These are phyloP conservation scores for Linyphia triangularis DNA, from an alignment of 2,888 invertebrate genomes.

Conservation along the genomic window DNA sequence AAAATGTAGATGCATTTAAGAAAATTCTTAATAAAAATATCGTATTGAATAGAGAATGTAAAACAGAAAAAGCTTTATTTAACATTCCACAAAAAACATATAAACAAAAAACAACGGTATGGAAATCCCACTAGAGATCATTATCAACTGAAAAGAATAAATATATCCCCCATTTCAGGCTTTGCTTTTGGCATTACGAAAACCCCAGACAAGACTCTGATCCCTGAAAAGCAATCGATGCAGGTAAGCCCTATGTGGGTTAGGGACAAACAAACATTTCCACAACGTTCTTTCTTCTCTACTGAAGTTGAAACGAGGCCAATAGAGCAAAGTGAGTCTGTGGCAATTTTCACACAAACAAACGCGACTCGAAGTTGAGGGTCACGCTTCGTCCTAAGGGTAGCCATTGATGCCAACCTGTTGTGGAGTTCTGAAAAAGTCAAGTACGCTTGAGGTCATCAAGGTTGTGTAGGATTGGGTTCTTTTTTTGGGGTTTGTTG, in stretches of 20 bases:
- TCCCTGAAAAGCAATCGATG: background rate
- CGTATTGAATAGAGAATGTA: no score
- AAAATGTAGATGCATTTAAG: no score
- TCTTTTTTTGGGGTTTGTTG: background rate
- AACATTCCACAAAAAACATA: no score
- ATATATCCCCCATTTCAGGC: background rate
- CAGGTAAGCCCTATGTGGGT: background rate
- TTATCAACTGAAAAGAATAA: no score
- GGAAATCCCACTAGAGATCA: background rate
- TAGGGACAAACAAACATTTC: background rate
- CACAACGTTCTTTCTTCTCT: background rate
- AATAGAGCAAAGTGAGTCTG: slow-evolving; percentile 11
- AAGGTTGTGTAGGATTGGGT: slow-evolving; percentile 9
- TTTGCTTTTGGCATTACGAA: background rate
- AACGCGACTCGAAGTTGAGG: slow-evolving; percentile 9
- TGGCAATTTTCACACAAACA: slow-evolving; percentile 2
- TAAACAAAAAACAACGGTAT: background rate
- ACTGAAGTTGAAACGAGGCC: background rate
- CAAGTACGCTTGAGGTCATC: slow-evolving; percentile 14
- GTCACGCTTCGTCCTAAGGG: slow-evolving; percentile 27
- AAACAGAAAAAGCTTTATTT: no score
- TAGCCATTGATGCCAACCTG: background rate
- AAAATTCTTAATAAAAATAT: no score
- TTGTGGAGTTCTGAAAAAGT: slow-evolving; percentile 1
- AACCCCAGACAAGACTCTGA: background rate